Evolutionary conservation across 2,113 vertebrate genomes (phyloP), one percentile per base, ranked within the genome.

Genomic region (Podocnemis expansa): DNA sequence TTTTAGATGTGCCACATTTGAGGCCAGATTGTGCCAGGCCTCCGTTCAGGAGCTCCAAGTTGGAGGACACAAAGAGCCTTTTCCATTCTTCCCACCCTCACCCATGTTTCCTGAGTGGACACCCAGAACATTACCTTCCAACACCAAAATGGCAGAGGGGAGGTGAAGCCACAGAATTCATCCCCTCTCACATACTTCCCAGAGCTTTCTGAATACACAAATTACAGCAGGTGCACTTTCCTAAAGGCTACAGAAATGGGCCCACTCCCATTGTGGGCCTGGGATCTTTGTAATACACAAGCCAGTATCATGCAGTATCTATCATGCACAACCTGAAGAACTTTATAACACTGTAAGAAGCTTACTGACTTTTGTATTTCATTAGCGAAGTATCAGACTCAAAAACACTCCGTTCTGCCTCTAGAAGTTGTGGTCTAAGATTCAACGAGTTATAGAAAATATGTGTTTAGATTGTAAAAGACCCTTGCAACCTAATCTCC

Each of bases 361-460:
- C 88, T 78, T 80, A 55, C 63, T 56, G 78, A 52, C 47, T 91
- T 88, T 86, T 96, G 89, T 96, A 19, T 96, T 94, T 87, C 90
- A 95, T 96, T 89, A 91, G 49, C 2, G 76, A 94, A 96, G 95
- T 95, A 86, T 96, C 81, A 54, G 25, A 78, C 94, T 94, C 89
- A 78, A 94, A 79, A 97, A 92, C 91, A 45, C 34, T 88, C 76
- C 78, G 80, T 93, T 78, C 82, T 75, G 93, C 94, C 96, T 49
- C 90, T 93, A 95, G 89, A 93, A 91, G 81, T 49, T 93, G 84
- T 67, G 80, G 94, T 55, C 56, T 84, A 58, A 81, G 86, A 93
- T 80, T 94, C 80, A 88, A 78, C 88, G 95, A 95, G 58, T 91
- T 87, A 12, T 92, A 90, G 52, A 87, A 89, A 93, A 83, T 85